Percentiles rank a stretch among this genome's conserved stretches.
These are phyloP conservation scores for Neelides sp. DNA, from an alignment of 1,140 invertebrate genomes.

Conservation along the genomic window DNA sequence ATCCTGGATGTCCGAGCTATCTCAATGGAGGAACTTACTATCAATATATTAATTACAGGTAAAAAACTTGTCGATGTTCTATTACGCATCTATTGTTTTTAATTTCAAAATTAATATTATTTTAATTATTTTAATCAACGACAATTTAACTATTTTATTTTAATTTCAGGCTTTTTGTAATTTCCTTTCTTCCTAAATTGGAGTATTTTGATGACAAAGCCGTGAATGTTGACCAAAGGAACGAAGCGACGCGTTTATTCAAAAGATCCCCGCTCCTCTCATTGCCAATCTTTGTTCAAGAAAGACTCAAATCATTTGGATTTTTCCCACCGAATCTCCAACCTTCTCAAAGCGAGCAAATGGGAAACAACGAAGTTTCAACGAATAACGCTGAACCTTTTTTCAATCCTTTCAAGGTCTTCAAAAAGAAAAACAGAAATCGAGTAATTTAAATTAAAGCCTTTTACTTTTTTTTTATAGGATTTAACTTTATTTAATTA, in stretches of 20 bases:
- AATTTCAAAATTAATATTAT: not conserved
- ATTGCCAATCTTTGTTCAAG: slow-evolving; percentile 7
- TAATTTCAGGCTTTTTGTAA: slow-evolving; percentile 47
- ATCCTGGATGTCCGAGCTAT: slow-evolving; percentile 58
- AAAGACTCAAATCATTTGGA: no score
- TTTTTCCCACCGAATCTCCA: no score
- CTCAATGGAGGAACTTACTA: slow-evolving; percentile 58
- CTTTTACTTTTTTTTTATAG: no score
- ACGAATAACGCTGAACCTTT: no score
- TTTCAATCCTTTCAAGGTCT: no score
- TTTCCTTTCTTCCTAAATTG: slow-evolving; percentile 51
- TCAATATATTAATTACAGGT: slow-evolving; percentile 67
- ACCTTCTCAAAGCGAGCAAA: no score
- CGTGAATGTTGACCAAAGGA: slow-evolving; percentile 43
- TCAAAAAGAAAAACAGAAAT: no score
- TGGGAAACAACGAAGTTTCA: no score
- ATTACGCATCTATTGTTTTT: slow-evolving; percentile 1
- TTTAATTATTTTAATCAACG: slow-evolving; percentile 1
- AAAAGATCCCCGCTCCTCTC: slow-evolving; percentile 41
- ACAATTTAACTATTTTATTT: slow-evolving; percentile 14
- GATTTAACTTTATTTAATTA: no score
- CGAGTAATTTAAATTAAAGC: no score
- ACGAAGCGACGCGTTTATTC: slow-evolving; percentile 48
- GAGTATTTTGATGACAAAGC: slow-evolving; percentile 51
- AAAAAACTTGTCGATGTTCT: slow-evolving; percentile 18